Evolutionary conservation across 2,797 vertebrate genomes (phyloP).

Genomic region (Erethizon dorsatum): DNA sequence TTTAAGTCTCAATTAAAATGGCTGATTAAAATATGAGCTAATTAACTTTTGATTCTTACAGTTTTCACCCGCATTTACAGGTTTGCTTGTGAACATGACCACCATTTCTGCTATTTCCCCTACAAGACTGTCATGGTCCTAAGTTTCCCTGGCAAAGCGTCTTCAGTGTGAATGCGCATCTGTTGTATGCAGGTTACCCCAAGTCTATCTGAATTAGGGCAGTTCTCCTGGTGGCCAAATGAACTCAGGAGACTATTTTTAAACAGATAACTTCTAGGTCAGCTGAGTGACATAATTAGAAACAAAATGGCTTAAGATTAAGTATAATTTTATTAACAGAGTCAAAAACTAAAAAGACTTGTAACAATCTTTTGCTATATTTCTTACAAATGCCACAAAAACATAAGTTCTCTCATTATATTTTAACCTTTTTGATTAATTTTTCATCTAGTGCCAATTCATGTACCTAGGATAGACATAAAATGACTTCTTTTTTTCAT

Average conservation of each 20-base stretch:
- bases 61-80: background rate
- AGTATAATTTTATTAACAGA: constrained; percentile 59
- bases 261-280: constrained; percentile 65
- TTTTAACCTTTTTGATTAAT: constrained; percentile 10
- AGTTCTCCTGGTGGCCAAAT: constrained; percentile 66
- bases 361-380: background rate
- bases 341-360: constrained; percentile 57
- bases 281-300: constrained; percentile 61
- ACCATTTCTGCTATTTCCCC: background rate
- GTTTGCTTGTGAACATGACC: background rate
- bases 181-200: background rate
- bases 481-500: background rate
- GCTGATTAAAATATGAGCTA: background rate
- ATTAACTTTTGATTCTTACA: background rate
- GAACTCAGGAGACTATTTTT: constrained; percentile 72
- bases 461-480: background rate
- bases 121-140: background rate
- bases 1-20: constrained; percentile 54
- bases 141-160: background rate
- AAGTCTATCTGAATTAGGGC: constrained; percentile 56
- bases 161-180: background rate
- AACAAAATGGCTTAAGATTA: constrained; percentile 42
- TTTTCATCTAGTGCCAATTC: constrained; percentile 39
- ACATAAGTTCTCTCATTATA: constrained; percentile 18
- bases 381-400: constrained; percentile 61